phyloP scores from a whole-genome alignment of 2,113 vertebrate genomes.

The Malurus alboscapulatus region DNA sequence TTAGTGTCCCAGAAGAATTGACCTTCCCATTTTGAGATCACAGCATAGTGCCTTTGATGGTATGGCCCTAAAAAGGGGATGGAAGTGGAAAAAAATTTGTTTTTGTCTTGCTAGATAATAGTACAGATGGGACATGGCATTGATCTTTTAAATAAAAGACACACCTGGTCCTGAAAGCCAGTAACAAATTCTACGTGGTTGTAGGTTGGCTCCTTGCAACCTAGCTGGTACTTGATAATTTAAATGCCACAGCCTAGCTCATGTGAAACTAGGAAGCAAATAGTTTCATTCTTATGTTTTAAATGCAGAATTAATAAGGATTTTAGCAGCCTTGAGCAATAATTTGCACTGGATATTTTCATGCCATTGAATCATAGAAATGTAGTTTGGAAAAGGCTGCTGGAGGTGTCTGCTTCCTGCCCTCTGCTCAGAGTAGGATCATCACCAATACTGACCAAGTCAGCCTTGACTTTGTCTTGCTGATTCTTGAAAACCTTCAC shows the following conservation, averaged over 20 bases:
- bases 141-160: neutral
- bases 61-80: neutral
- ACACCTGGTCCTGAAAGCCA: neutral
- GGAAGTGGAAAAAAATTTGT: neutral
- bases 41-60: neutral
- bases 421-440: neutral
- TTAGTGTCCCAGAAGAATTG: neutral
- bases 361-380: neutral
- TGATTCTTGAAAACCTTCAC: neutral
- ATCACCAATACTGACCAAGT: neutral
- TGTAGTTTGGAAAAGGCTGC: neutral
- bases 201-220: neutral
- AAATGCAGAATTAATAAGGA: neutral
- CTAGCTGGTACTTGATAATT: neutral
- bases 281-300: neutral
- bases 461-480: neutral
- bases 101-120: neutral
- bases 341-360: neutral
- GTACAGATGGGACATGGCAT: neutral
- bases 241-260: neutral
- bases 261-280: neutral
- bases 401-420: neutral
- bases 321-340: neutral
- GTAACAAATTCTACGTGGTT: neutral
- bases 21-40: neutral